These are phyloP conservation scores for Bombylius discolor DNA, from an alignment of 2,888 invertebrate species.

Conservation along the genomic window DNA sequence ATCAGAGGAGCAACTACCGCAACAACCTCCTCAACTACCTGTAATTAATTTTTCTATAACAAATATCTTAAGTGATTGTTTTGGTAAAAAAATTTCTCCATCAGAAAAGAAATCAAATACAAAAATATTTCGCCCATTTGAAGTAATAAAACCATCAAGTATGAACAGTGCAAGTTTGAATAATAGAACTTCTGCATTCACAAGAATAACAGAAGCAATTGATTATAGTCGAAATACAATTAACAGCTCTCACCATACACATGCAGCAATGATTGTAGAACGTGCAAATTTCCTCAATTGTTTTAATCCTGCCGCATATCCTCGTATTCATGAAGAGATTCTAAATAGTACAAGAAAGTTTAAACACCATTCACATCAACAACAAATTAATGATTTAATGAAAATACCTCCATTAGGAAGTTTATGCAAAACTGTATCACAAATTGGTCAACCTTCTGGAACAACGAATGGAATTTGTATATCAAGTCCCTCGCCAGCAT, in stretches of 20 bases:
- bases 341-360: conserved; percentile 26
- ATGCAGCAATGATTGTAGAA: conserved; percentile 34
- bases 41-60: conserved; percentile 34
- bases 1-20: not conserved
- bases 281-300: conserved; percentile 34
- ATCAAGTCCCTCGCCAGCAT: conserved; percentile 18
- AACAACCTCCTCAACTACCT: conserved; percentile 27
- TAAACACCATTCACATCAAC: conserved; percentile 7
- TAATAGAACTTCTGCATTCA: conserved; percentile 31
- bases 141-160: conserved; percentile 17
- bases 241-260: conserved; percentile 15
- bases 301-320: conserved; percentile 34
- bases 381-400: conserved; percentile 9
- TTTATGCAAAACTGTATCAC: conserved; percentile 55
- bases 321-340: conserved; percentile 35
- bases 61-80: conserved; percentile 36
- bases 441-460: conserved; percentile 41
- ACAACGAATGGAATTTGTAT: conserved; percentile 13
- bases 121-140: conserved; percentile 34
- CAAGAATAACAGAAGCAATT: conserved; percentile 28
- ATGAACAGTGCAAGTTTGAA: conserved; percentile 11
- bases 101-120: conserved; percentile 1
- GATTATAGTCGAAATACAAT: conserved; percentile 25
- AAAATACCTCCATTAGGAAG: conserved; percentile 50
- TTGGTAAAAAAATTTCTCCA: conserved; percentile 19